phyloP scores from a whole-genome alignment of 1,140 invertebrate genomes.

The Triops cancriformis region DNA sequence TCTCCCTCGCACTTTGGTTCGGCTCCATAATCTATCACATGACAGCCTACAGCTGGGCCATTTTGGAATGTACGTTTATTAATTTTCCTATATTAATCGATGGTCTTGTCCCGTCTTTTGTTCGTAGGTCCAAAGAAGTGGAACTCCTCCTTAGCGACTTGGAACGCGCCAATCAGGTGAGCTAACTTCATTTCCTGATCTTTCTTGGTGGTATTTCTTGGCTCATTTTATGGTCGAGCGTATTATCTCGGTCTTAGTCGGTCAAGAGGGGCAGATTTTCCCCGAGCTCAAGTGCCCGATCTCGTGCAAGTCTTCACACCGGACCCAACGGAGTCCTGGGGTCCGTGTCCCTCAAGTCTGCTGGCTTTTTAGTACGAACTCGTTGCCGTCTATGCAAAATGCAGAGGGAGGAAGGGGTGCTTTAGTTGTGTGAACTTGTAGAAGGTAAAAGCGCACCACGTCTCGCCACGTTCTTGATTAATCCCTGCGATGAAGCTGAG shows the following conservation, averaged over 20 bases:
- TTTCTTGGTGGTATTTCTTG: not conserved
- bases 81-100: constrained; percentile 6
- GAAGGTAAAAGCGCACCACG: not conserved
- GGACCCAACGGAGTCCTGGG: not conserved
- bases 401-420: not conserved
- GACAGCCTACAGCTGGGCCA: not conserved
- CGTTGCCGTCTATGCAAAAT: not conserved
- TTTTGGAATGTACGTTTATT: not conserved
- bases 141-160: constrained; percentile 9
- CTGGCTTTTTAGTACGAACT: not conserved
- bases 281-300: not conserved
- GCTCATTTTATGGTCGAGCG: not conserved
- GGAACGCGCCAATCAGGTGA: constrained; percentile 9
- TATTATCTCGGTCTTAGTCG: not conserved
- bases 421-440: constrained; percentile 11
- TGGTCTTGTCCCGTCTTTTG: not conserved
- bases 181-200: not conserved
- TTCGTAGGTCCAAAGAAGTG: not conserved
- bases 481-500: not conserved
- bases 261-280: not conserved
- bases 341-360: not conserved
- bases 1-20: not conserved
- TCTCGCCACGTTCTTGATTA: constrained; percentile 13
- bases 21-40: not conserved
- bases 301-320: not conserved